Evolutionary conservation across 2,113 vertebrate genomes (phyloP).

Genomic region (Carassius auratus): DNA sequence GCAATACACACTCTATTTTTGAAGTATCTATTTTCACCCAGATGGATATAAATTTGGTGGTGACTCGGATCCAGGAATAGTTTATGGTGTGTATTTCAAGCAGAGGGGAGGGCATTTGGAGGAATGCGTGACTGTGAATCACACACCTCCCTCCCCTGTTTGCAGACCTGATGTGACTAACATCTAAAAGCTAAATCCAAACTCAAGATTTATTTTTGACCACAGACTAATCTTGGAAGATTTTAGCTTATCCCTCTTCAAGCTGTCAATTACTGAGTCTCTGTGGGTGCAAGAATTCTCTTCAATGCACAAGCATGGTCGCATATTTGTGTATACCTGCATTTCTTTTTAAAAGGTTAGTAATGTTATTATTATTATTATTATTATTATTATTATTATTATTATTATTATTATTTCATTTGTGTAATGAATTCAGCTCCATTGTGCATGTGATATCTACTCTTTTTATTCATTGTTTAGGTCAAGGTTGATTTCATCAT

Average conservation of each 20-base stretch:
- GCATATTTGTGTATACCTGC: not conserved
- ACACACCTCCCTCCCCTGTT: slow-evolving; percentile 22
- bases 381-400: not conserved
- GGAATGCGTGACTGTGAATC: slow-evolving; percentile 35
- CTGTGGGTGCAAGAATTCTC: not conserved
- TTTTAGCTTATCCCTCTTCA: slow-evolving; percentile 29
- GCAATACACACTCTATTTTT: slow-evolving; percentile 58
- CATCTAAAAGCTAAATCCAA: slow-evolving; percentile 43
- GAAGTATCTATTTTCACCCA: slow-evolving; percentile 56
- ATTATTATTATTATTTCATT: not conserved
- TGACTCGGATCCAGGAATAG: slow-evolving; percentile 50
- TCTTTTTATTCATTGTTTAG: not conserved
- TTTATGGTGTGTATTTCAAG: slow-evolving; percentile 41
- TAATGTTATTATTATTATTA: not conserved
- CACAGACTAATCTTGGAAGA: slow-evolving; percentile 42
- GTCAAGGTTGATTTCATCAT: not conserved
- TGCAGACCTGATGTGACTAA: slow-evolving; percentile 49
- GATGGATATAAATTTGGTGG: slow-evolving; percentile 57
- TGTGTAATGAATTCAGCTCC: not conserved
- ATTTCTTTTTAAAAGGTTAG: not conserved
- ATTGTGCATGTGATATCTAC: not conserved
- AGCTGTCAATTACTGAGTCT: slow-evolving; percentile 16
- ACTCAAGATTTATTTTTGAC: slow-evolving; percentile 37
- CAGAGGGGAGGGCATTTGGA: slow-evolving; percentile 38
- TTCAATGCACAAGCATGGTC: not conserved